Evolutionary conservation across 2,797 vertebrate species (phyloP).

Genomic region (Fringilla coelebs): DNA sequence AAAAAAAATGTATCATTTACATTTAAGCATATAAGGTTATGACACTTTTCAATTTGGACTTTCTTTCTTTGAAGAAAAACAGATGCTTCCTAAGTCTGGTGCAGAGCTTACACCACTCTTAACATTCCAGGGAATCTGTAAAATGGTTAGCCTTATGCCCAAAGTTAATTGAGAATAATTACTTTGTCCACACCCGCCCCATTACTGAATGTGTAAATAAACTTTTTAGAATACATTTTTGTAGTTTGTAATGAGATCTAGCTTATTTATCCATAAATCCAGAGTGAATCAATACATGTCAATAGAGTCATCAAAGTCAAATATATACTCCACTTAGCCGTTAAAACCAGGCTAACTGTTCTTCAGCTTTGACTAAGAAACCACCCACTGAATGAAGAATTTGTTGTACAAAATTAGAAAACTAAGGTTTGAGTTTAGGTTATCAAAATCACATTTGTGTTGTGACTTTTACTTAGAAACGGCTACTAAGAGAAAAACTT

Average conservation of each 20-base stretch:
- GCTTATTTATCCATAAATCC: neutral
- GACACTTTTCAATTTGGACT: neutral
- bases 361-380: neutral
- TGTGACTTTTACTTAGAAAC: neutral
- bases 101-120: neutral
- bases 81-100: neutral
- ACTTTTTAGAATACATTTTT: neutral
- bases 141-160: neutral
- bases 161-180: neutral
- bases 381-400: neutral
- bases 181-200: fast-evolving
- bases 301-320: neutral
- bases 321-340: neutral
- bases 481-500: neutral
- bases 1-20: neutral
- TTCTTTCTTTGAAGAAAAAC: neutral
- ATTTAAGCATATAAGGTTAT: neutral
- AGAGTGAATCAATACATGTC: neutral
- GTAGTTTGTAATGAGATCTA: neutral
- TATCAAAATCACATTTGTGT: neutral
- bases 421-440: neutral
- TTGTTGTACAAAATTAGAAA: neutral
- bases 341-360: neutral
- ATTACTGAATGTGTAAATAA: neutral
- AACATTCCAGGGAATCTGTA: neutral